These are phyloP conservation scores for Danio aesculapii DNA, from an alignment of 2,797 vertebrate genomes.

Conservation along the genomic window DNA sequence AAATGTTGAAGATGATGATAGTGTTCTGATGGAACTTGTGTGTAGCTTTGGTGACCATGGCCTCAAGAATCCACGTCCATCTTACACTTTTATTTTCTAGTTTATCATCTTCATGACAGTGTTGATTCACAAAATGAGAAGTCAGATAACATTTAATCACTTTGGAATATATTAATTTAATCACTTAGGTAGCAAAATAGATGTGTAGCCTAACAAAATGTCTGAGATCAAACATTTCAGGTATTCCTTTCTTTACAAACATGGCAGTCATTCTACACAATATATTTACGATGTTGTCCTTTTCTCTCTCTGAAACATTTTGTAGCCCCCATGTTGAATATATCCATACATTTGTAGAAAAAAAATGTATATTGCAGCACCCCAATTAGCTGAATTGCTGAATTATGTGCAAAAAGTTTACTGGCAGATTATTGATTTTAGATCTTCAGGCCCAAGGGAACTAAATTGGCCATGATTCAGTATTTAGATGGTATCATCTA, in stretches of 20 bases:
- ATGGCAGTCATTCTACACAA: neutral
- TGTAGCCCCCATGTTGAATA: neutral
- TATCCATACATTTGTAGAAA: neutral
- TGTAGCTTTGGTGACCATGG: neutral
- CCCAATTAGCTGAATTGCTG: neutral
- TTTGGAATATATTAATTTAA: no score
- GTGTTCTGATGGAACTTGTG: neutral
- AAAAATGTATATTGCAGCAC: neutral
- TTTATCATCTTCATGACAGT: no score
- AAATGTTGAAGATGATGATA: neutral
- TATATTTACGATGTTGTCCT: neutral
- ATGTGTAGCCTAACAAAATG: no score
- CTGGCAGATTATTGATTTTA: conserved; percentile 10
- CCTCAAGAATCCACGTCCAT: neutral
- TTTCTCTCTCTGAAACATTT: neutral
- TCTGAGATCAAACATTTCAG: no score
- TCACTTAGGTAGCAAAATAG: neutral
- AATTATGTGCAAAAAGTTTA: neutral
- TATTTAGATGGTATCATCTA: conserved; percentile 30
- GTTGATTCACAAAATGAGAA: no score
- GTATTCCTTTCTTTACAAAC: no score
- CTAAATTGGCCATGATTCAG: conserved; percentile 10
- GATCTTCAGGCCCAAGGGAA: conserved; percentile 34
- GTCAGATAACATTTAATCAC: no score
- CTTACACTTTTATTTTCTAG: neutral